A percentile compares a stretch with the other conserved stretches of the same genome.
These are phyloP conservation scores for Chelonia mydas DNA, from an alignment of 2,797 vertebrate species.

Conservation along the genomic window DNA sequence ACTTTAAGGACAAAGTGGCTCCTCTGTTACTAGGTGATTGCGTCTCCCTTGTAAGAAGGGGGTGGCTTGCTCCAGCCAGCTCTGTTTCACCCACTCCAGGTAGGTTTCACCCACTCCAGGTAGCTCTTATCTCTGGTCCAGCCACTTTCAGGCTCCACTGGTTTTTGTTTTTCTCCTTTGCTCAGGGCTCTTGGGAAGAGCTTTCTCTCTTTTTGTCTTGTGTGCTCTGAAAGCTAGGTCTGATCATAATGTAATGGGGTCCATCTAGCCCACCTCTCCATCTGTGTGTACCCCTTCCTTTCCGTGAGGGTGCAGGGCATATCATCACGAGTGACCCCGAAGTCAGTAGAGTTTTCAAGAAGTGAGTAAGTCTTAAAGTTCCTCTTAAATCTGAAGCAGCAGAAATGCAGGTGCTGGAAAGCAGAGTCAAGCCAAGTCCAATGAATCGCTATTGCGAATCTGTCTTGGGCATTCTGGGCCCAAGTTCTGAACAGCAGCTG, in stretches of 20 bases:
- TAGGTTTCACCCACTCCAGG: neutral
- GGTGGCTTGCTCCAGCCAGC: neutral
- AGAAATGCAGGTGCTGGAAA: neutral
- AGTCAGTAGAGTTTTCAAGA: neutral
- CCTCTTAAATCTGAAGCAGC: neutral
- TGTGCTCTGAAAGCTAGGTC: neutral
- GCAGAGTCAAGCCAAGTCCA: neutral
- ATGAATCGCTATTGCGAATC: neutral
- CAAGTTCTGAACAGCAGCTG: neutral
- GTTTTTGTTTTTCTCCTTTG: neutral
- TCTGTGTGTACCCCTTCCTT: neutral
- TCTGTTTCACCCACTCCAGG: fast-evolving
- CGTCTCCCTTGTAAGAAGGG: neutral
- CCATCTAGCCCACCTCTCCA: neutral
- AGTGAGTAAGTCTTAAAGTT: neutral
- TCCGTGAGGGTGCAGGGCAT: neutral
- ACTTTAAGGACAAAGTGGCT: neutral
- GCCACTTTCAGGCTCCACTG: neutral
- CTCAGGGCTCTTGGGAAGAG: neutral
- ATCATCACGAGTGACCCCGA: neutral
- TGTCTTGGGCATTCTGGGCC: neutral
- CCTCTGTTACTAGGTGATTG: neutral
- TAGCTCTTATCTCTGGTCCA: neutral
- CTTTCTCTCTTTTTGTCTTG: neutral
- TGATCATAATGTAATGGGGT: neutral